phyloP scores from a whole-genome alignment of 1,140 invertebrate species.

The Holcopasites calliopsidis region DNA sequence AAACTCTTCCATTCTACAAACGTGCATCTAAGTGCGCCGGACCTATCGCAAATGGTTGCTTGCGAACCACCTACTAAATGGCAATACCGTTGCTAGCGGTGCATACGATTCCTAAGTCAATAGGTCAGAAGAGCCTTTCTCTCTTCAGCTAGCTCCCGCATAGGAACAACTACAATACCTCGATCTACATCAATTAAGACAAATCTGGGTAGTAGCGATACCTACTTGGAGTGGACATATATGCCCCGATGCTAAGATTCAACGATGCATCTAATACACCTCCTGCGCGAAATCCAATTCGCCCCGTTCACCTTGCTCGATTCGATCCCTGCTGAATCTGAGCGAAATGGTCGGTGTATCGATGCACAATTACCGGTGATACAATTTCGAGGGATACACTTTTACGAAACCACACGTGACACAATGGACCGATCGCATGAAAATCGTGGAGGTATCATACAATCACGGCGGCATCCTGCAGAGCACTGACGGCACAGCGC shows the following conservation, averaged over 20 bases:
- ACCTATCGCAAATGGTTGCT: neutral
- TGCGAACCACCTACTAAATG: neutral
- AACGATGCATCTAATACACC: constrained; percentile 37
- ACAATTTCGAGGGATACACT: neutral
- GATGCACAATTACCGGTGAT: neutral
- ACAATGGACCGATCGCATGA: constrained; percentile 16
- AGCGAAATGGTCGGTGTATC: neutral
- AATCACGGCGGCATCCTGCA: constrained; percentile 75
- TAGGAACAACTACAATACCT: neutral
- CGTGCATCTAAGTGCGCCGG: neutral
- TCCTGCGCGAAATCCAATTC: neutral
- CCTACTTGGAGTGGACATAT: constrained; percentile 43
- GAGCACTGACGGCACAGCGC: constrained; percentile 67
- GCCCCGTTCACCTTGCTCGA: neutral
- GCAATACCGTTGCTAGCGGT: neutral
- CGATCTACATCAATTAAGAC: neutral
- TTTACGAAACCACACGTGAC: constrained; percentile 42
- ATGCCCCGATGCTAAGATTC: constrained; percentile 27
- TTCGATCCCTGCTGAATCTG: neutral
- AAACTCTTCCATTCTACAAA: neutral
- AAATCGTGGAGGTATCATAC: constrained; percentile 32
- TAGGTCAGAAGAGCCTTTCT: constrained; percentile 14
- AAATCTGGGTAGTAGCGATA: neutral
- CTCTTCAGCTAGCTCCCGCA: neutral
- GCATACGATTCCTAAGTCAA: constrained; percentile 21